Percentiles rank a stretch among this genome's conserved stretches.
phyloP scores from a whole-genome alignment of 2,797 vertebrate species.

The Vultur gryphus region DNA sequence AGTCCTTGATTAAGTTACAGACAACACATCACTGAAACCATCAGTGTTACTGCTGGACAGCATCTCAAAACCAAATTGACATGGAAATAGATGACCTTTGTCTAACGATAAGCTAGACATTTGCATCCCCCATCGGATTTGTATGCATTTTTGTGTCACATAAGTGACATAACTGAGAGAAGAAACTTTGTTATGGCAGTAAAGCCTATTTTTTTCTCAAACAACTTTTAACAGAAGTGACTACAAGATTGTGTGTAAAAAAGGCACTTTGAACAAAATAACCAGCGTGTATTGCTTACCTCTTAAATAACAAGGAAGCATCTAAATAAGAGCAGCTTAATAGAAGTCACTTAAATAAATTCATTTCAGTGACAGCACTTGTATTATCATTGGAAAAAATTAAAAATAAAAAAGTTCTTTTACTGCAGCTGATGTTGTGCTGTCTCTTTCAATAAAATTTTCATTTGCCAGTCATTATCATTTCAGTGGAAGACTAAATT shows the following conservation, averaged over 20 bases:
- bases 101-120: not conserved
- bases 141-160: not conserved
- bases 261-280: not conserved
- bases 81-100: not conserved
- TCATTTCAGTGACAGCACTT: not conserved
- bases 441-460: constrained; percentile 66
- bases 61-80: not conserved
- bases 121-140: not conserved
- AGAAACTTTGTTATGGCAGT: not conserved
- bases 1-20: not conserved
- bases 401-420: constrained; percentile 28
- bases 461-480: constrained; percentile 70
- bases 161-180: not conserved
- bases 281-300: not conserved
- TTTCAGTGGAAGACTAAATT: constrained; percentile 68
- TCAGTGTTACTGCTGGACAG: not conserved
- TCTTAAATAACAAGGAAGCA: not conserved
- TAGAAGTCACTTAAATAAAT: not conserved
- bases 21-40: not conserved
- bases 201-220: not conserved
- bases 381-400: not conserved
- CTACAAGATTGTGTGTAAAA: not conserved
- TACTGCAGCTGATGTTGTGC: constrained; percentile 11
- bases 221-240: not conserved
- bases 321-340: not conserved